Base-by-base conservation (phyloP, 2,888 invertebrate species). In the Ischnus inquisitorius region DNA sequence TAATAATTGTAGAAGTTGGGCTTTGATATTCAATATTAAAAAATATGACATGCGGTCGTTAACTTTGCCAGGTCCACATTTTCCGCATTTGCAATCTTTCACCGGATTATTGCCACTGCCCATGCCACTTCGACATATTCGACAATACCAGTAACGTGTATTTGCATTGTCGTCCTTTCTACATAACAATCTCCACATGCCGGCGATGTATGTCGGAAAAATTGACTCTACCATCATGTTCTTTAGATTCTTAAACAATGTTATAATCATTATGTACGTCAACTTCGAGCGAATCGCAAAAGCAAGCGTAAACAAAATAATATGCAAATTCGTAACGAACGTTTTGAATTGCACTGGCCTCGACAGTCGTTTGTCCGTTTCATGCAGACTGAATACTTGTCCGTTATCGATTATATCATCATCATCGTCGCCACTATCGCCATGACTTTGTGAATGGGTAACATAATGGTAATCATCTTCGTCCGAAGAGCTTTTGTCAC, bases 1-100 rank as follows among this genome's bases (percentile, higher is more conserved):
- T 5, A 69, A 22, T 69, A 51, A 25, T 48, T 69, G 46, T n/a
- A n/a, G 19, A n/a, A 51, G 28, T 71, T 71, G 51, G 1, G 71
- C 12, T n/a, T 4, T 12, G 1, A 54, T 54, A 2, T 54, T 22
- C 12, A 54, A 22, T 22, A 1, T 3, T 54, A 54, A 2, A 3
- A 54, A 22, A 22, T 54, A 22, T 10, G 54, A 22, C 54, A 19
- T 54, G 8, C 1, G 1, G 1, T 22, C 10, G 54, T 22, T 54
- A 54, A 1, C 12, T 22, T 54, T 54, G 1, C 10, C 19, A 0
- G 54, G 54, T 54, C 54, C 22, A 2, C 54, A 54, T 54, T 22
- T 22, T 0, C 22, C 54, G 54, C 54, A 54, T 6, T 3, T 3
- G 5, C 51, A 51, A 3, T 54, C 10, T 22, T 54, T 6, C 2